Percentiles rank a stretch among this genome's conserved stretches.
phyloP scores from a whole-genome alignment of 2,113 vertebrate genomes.

The Rhinolophus sinicus region DNA sequence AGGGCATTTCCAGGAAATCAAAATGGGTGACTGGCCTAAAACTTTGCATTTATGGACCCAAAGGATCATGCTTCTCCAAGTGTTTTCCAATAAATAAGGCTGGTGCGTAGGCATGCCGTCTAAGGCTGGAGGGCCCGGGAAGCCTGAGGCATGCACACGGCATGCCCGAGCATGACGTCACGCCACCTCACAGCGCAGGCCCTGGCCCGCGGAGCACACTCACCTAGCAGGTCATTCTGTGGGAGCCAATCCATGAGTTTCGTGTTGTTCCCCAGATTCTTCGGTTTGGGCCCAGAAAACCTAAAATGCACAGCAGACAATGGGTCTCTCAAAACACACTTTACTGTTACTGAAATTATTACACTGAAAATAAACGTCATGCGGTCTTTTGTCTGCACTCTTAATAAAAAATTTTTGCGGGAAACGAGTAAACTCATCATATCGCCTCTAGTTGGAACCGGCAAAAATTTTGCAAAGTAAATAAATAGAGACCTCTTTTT shows the following conservation, averaged over 20 bases:
- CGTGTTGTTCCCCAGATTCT: slow-evolving; percentile 97
- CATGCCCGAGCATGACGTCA: too few relatives aligned
- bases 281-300: slow-evolving; percentile 95
- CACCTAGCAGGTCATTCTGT: slow-evolving; percentile 95
- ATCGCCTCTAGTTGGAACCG: too few relatives aligned
- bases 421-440: too few relatives aligned
- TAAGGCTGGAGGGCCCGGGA: too few relatives aligned
- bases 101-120: too few relatives aligned
- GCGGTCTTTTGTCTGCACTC: not conserved
- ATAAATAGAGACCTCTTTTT: too few relatives aligned
- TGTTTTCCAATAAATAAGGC: not conserved
- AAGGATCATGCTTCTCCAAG: not conserved
- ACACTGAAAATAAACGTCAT: not conserved
- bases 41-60: not conserved
- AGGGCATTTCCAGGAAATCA: not conserved
- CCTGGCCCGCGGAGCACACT: not conserved
- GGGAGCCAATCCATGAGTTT: slow-evolving; percentile 99
- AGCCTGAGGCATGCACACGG: too few relatives aligned
- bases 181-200: too few relatives aligned
- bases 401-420: too few relatives aligned
- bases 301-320: slow-evolving; percentile 81
- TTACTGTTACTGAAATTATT: not conserved
- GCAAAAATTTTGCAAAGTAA: too few relatives aligned
- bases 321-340: slow-evolving; percentile 19
- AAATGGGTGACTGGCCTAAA: not conserved